Evolutionary conservation across 2,888 invertebrate species (phyloP).

Genomic region (Gnatocerus cornutus): DNA sequence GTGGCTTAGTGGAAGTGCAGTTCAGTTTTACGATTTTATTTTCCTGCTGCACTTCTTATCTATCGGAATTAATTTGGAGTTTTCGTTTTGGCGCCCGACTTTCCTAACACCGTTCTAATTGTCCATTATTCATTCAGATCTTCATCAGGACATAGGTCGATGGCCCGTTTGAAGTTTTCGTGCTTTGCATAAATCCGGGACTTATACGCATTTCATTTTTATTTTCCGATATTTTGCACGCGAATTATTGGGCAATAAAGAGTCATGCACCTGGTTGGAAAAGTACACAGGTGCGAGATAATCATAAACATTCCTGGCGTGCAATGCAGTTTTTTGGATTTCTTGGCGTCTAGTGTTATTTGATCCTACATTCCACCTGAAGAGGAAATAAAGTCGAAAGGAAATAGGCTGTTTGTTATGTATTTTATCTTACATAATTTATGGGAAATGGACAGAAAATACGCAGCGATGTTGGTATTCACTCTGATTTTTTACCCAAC

Average conservation of each 20-base stretch:
- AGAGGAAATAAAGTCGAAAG: neutral
- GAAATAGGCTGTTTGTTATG: constrained; percentile 2
- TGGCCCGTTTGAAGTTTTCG: neutral
- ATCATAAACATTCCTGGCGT: constrained; percentile 24
- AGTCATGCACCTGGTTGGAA: constrained; percentile 19
- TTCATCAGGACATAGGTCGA: constrained; percentile 10
- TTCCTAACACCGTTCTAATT: constrained; percentile 33
- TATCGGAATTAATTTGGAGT: constrained; percentile 32
- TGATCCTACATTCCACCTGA: constrained; percentile 6
- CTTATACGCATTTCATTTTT: constrained; percentile 6
- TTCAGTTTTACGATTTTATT: constrained; percentile 30
- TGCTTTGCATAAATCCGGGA: too few species aligned
- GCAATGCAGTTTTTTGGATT: constrained; percentile 20
- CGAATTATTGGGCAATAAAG: constrained; percentile 37
- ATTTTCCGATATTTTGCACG: constrained; percentile 4
- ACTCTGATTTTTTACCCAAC: neutral
- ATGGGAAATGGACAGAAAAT: neutral
- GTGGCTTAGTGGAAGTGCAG: constrained; percentile 40
- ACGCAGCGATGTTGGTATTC: neutral
- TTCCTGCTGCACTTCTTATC: constrained; percentile 36
- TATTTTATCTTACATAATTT: neutral
- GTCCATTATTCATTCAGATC: constrained; percentile 20
- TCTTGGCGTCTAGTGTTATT: constrained; percentile 13
- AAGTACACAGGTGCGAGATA: constrained; percentile 25
- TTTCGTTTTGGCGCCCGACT: constrained; percentile 31